Conservation (phyloP, 2,113 vertebrate genomes). For the Amphiprion percula region DNA sequence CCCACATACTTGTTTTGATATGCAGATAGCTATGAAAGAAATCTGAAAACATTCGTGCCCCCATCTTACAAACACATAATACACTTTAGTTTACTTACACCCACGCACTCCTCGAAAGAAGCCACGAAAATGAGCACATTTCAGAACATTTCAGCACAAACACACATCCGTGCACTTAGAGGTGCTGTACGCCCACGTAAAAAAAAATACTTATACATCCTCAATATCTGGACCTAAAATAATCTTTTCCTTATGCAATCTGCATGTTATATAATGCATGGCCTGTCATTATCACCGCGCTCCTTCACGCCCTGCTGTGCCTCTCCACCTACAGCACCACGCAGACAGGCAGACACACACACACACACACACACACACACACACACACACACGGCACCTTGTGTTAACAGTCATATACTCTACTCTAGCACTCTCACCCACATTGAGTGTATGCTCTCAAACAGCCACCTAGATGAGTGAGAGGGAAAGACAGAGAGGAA, state of each 20-base stretch:
- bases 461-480: constrained; percentile 73
- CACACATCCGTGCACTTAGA: constrained; percentile 47
- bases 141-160: constrained; percentile 64
- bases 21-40: constrained; percentile 74
- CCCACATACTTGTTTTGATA: constrained; percentile 80
- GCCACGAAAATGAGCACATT: constrained; percentile 56
- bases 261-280: constrained; percentile 82
- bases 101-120: constrained; percentile 69
- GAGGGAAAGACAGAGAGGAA: constrained; percentile 71
- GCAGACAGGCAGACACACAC: constrained; percentile 52
- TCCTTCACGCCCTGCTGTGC: constrained; percentile 81
- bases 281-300: constrained; percentile 82
- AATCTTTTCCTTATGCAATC: constrained; percentile 81
- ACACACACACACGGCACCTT: constrained; percentile 70
- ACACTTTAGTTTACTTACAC: constrained; percentile 70
- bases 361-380: constrained; percentile 47
- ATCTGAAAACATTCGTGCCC: constrained; percentile 76
- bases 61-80: constrained; percentile 73
- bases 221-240: constrained; percentile 81
- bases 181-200: constrained; percentile 65
- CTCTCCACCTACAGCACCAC: constrained; percentile 77
- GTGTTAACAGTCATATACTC: constrained; percentile 79
- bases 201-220: constrained; percentile 73
- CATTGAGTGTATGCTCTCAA: constrained; percentile 74
- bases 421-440: constrained; percentile 78